These are phyloP conservation scores for Halcyon chelicuti DNA, from an alignment of 2,797 vertebrate genomes.

Conservation along the genomic window DNA sequence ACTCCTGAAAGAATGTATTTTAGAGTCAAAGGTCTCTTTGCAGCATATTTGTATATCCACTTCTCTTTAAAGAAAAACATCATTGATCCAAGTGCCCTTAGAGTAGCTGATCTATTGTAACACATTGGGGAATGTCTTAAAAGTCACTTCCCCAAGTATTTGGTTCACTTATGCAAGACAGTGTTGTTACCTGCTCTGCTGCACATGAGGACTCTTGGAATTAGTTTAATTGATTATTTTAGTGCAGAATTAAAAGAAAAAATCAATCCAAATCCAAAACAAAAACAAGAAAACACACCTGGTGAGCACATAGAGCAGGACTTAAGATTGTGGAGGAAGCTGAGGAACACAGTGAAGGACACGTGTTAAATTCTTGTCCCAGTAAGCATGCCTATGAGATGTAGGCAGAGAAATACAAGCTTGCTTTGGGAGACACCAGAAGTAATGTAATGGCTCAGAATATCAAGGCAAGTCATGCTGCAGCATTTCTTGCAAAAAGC, in stretches of 20 bases:
- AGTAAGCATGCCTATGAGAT: accelerated
- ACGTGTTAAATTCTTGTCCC: background rate
- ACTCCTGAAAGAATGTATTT: constrained; percentile 49
- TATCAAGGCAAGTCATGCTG: background rate
- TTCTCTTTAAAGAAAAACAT: constrained; percentile 48
- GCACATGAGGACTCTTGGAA: background rate
- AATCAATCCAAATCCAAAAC: background rate
- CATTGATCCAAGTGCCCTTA: constrained; percentile 1
- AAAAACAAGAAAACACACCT: background rate
- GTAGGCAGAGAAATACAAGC: background rate
- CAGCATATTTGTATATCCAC: background rate
- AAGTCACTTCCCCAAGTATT: background rate
- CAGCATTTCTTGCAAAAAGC: background rate
- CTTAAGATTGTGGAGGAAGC: background rate
- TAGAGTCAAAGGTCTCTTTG: constrained; percentile 52
- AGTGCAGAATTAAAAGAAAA: background rate
- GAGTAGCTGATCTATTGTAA: background rate
- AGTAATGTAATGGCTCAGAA: background rate
- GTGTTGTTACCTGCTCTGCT: background rate
- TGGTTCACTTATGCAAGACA: background rate
- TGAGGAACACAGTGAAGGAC: background rate
- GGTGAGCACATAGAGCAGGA: background rate
- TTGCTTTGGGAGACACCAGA: background rate
- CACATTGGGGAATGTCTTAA: background rate
- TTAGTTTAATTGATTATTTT: background rate